Base-by-base conservation (phyloP, 1,140 invertebrate genomes). In the Rhagoletis pomonella region DNA sequence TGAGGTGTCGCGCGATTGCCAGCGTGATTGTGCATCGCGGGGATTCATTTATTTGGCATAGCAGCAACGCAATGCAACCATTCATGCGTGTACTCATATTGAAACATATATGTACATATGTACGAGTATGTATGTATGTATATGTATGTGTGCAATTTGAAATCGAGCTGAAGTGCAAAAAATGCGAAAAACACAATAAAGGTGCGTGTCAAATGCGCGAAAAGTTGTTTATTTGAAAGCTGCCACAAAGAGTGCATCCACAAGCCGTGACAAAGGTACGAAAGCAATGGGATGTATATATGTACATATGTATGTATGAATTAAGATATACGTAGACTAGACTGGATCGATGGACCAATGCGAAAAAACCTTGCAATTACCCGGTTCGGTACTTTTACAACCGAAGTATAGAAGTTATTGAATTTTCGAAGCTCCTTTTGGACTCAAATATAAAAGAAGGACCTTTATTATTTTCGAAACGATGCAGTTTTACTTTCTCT, bases 171-270 rank as follows among this genome's bases (percentile, higher is more conserved):
- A 81, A 81, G 73, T 55, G 73, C 17, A 19, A 55, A n/a, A 58
- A 58, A 39, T 67, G 44, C 60, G 44, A 55, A 19, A 29, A 29
- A 29, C 29, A 29, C 29, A 29, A 29, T 29, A 29, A 29, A 42
- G 42, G 39, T 69, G 10, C 2, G 50, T 55, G 67, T 73, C 39
- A 73, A 73, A 73, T 73, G 42, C 67, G 67, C 67, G 67, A 73
- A 73, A 81, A 81, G 47, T 81, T 81, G 47, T 55, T 81, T 81
- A 55, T 55, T 50, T 55, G 73, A 81, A 81, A 81, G 42, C 17
- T 81, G 47, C 73, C 47, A 81, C 73, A 81, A 81, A 81, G 73
- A 81, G 50, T 42, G 73, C 50, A 81, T 81, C 42, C 47, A 29
- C 17, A 19, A 19, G 14, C 17, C 47, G 17, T 62, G 12, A 14